Evolutionary conservation across 2,113 vertebrate genomes (phyloP).

Genomic region (Anolis sagrei): DNA sequence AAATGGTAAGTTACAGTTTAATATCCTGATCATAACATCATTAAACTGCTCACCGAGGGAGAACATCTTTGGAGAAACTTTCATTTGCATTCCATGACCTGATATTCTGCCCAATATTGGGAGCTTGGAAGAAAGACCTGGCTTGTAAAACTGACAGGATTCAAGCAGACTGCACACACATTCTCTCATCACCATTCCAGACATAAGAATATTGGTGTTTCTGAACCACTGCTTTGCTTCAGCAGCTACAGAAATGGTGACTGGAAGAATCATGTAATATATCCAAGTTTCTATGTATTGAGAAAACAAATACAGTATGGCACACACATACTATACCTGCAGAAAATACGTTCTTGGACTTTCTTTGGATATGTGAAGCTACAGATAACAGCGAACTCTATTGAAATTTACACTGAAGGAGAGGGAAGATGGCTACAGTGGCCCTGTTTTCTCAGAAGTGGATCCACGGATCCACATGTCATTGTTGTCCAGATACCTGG

Average conservation of each 20-base stretch:
- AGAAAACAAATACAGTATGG: background rate
- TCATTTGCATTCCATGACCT: background rate
- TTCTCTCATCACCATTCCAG: background rate
- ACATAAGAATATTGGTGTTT: background rate
- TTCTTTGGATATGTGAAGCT: too few relatives aligned
- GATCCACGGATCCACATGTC: too few relatives aligned
- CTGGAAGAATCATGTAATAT: background rate
- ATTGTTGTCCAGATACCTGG: too few relatives aligned
- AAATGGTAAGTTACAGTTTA: constrained; percentile 28
- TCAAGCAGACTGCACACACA: background rate
- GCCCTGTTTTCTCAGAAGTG: too few relatives aligned
- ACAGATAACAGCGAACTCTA: too few relatives aligned
- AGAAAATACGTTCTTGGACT: too few relatives aligned
- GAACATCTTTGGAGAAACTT: constrained; percentile 13
- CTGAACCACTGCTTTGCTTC: background rate
- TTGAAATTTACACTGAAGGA: too few relatives aligned
- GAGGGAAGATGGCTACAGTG: too few relatives aligned
- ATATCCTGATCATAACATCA: background rate
- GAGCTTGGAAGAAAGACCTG: background rate
- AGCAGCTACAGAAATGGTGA: background rate
- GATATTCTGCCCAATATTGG: constrained; percentile 7
- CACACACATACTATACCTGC: too few relatives aligned
- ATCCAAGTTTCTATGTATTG: background rate
- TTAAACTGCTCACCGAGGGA: constrained; percentile 18
- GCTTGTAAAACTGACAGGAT: background rate